These are phyloP conservation scores for Gymnogyps californianus DNA, from an alignment of 2,113 vertebrate species.

Conservation along the genomic window DNA sequence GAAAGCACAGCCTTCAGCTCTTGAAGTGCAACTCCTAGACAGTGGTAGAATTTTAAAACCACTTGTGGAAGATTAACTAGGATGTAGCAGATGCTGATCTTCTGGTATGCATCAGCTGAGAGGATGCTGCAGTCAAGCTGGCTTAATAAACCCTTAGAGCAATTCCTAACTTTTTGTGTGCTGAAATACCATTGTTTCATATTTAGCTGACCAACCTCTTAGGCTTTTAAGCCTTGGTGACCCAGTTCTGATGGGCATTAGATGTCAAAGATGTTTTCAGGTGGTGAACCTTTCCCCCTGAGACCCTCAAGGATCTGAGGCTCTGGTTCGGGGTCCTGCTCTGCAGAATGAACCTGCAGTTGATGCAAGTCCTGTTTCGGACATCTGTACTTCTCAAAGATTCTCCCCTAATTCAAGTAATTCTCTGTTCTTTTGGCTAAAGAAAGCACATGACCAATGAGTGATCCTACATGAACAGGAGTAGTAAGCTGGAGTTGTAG, in stretches of 20 bases:
- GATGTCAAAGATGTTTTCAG: background rate
- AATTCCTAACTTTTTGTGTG: background rate
- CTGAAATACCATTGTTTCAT: background rate
- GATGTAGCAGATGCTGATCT: background rate
- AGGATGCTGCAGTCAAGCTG: background rate
- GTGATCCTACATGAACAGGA: background rate
- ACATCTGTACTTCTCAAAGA: background rate
- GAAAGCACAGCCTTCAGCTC: background rate
- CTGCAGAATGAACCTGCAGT: background rate
- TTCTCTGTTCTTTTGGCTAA: background rate
- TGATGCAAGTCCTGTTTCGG: background rate
- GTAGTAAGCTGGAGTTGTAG: background rate
- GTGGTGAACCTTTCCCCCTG: background rate
- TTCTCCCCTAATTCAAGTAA: background rate
- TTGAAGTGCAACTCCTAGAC: background rate
- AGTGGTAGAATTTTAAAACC: background rate
- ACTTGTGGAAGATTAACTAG: background rate
- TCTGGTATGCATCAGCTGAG: background rate
- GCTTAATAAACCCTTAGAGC: background rate
- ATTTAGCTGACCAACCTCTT: background rate
- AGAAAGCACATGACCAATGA: background rate
- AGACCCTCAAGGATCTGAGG: background rate
- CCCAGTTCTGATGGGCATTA: background rate
- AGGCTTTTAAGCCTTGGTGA: background rate
- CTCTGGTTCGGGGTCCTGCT: background rate